Conservation (phyloP, 2,113 vertebrate species). For the Elephas maximus region DNA sequence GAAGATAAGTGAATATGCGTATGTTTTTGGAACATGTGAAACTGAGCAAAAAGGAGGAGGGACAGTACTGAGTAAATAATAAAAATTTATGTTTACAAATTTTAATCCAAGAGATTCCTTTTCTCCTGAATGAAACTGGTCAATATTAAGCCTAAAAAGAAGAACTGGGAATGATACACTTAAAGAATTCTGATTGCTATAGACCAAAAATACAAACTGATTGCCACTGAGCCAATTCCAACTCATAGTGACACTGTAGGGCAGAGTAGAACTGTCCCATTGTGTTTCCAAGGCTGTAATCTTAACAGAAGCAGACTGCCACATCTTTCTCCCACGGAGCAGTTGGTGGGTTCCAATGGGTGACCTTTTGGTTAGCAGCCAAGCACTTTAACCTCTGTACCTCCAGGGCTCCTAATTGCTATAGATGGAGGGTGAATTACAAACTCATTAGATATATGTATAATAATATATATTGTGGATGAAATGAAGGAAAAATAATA, state of each 20-base stretch:
- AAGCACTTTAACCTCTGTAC: too few species aligned
- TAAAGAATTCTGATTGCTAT: too few species aligned
- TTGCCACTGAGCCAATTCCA: too few species aligned
- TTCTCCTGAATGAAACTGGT: neutral
- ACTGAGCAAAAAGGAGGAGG: neutral
- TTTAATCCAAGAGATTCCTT: neutral
- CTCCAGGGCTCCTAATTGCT: neutral
- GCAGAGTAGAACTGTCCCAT: too few species aligned
- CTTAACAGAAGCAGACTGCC: too few species aligned
- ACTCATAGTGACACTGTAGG: too few species aligned
- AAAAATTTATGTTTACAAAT: neutral
- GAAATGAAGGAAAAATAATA: neutral
- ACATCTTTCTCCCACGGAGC: too few species aligned
- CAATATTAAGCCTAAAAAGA: neutral
- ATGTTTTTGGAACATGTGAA: neutral
- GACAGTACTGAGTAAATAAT: neutral
- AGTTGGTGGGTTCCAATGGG: too few species aligned
- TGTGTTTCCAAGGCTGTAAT: too few species aligned
- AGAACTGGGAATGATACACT: neutral
- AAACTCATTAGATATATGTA: neutral
- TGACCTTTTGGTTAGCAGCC: too few species aligned
- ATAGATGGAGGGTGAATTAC: neutral
- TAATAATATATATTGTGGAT: neutral
- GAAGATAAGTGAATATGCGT: neutral
- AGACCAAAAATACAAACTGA: too few species aligned